Conservation (phyloP, 2,113 vertebrate species). For the Hyperoodon ampullatus region DNA sequence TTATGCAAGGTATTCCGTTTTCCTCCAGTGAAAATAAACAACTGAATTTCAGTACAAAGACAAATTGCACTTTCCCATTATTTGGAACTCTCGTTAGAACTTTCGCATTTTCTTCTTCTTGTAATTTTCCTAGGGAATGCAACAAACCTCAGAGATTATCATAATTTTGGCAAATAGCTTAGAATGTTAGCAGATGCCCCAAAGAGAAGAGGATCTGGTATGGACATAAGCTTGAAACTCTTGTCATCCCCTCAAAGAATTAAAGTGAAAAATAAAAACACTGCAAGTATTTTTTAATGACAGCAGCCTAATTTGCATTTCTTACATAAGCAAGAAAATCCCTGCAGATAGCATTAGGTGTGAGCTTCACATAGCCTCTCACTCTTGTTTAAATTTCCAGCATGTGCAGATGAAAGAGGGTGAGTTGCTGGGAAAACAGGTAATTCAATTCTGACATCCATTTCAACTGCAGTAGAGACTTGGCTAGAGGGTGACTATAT, state of each 20-base stretch:
- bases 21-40: not conserved
- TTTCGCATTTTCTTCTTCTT: not conserved
- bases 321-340: slow-evolving; percentile 68
- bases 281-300: slow-evolving; percentile 39
- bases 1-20: not conserved
- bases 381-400: slow-evolving; percentile 38
- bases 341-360: not conserved
- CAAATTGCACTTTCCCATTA: not conserved
- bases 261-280: slow-evolving; percentile 66
- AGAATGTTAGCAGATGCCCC: not conserved
- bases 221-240: not conserved
- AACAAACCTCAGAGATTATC: not conserved
- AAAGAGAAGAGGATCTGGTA: not conserved
- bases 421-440: slow-evolving; percentile 36
- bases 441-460: slow-evolving; percentile 57
- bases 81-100: not conserved
- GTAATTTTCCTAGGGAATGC: not conserved
- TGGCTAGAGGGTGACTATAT: slow-evolving; percentile 40
- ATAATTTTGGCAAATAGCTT: slow-evolving; percentile 40
- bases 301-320: slow-evolving; percentile 57
- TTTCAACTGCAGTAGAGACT: slow-evolving; percentile 25
- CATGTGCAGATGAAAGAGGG: not conserved
- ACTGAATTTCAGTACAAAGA: slow-evolving; percentile 14
- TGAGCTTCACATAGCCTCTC: not conserved
- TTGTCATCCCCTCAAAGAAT: not conserved